Conservation (phyloP, 2,888 invertebrate species). For the Dryobota labecula region DNA sequence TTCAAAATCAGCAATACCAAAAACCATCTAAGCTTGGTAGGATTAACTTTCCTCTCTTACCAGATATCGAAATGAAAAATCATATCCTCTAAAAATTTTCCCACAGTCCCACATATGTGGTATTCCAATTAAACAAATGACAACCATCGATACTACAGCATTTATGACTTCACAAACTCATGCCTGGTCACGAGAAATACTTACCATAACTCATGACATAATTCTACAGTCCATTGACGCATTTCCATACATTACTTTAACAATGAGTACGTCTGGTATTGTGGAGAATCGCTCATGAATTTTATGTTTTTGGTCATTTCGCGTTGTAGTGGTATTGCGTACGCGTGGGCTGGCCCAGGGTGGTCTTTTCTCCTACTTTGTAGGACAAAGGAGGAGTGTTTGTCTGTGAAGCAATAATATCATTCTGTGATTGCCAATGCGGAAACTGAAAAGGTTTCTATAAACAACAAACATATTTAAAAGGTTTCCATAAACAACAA, state of each 20-base stretch:
- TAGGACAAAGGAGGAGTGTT: slow-evolving; percentile 10
- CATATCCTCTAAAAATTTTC: not conserved
- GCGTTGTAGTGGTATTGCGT: slow-evolving; percentile 21
- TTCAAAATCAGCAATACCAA: not conserved
- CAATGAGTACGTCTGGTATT: slow-evolving; percentile 42
- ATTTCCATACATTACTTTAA: slow-evolving; percentile 50
- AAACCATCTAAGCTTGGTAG: not conserved
- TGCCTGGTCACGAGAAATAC: slow-evolving; percentile 32
- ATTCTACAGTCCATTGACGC: slow-evolving; percentile 31
- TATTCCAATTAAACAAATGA: slow-evolving; percentile 5
- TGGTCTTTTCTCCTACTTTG: slow-evolving; percentile 48
- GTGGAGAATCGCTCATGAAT: slow-evolving; percentile 32
- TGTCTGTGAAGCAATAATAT: slow-evolving; percentile 3
- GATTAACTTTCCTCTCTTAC: not conserved
- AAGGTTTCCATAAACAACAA: too few relatives aligned
- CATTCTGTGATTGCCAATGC: not conserved
- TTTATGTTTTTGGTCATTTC: slow-evolving; percentile 51
- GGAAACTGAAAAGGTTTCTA: not conserved
- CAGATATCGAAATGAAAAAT: not conserved
- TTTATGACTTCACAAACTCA: slow-evolving; percentile 31
- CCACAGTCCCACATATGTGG: slow-evolving; percentile 2
- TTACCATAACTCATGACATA: slow-evolving; percentile 25
- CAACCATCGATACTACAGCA: slow-evolving; percentile 5
- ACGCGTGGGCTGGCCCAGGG: slow-evolving; percentile 40
- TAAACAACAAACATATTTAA: not conserved